Conservation (phyloP, 2,113 vertebrate genomes). For the Vanacampus margaritifer region DNA sequence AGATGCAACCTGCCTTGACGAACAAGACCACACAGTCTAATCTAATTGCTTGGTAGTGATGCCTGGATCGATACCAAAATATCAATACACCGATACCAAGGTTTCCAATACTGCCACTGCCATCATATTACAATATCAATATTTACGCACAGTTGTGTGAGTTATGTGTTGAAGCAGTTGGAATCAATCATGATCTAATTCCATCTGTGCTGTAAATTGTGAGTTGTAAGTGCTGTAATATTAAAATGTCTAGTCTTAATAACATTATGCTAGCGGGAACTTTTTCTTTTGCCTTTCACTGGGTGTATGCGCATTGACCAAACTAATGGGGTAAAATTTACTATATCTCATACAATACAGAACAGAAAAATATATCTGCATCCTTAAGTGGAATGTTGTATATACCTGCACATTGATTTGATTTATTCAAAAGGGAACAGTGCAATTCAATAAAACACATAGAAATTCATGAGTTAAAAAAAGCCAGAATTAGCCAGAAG, state of each 20-base stretch:
- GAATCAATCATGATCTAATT: not conserved
- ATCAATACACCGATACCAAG: not conserved
- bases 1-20: not conserved
- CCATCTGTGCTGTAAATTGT: not conserved
- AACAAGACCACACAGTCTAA: not conserved
- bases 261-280: not conserved
- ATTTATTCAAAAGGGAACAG: too few relatives aligned
- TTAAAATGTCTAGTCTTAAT: not conserved
- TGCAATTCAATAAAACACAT: too few relatives aligned
- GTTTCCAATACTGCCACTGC: not conserved
- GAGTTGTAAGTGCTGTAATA: not conserved
- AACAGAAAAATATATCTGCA: not conserved
- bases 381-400: too few relatives aligned
- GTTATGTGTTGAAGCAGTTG: not conserved
- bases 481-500: too few relatives aligned
- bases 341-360: too few relatives aligned
- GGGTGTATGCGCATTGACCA: not conserved
- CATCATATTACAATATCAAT: too few relatives aligned
- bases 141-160: not conserved
- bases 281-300: not conserved
- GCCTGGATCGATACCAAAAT: not conserved
- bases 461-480: too few relatives aligned
- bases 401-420: too few relatives aligned
- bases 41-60: not conserved
- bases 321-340: not conserved